Percentiles rank a stretch among this genome's conserved stretches.
phyloP scores from a whole-genome alignment of 2,113 vertebrate species.

The Suncus etruscus region DNA sequence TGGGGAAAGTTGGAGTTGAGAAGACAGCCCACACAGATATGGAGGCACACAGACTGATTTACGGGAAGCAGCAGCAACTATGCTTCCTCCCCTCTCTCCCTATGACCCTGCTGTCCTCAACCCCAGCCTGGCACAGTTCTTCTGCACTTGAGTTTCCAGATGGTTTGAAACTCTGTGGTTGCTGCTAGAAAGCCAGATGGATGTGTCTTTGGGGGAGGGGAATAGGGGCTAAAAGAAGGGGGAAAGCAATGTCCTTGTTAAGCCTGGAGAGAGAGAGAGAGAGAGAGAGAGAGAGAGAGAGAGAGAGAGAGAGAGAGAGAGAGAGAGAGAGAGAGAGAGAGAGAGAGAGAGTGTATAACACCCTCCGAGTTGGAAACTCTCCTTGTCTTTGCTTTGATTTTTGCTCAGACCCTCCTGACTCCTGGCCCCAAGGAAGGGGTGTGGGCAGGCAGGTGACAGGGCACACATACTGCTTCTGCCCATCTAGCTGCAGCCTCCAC shows the following conservation, averaged over 20 bases:
- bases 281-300: no score
- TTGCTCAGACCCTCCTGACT: not conserved
- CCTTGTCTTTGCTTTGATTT: not conserved
- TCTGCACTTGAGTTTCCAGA: conserved; percentile 59
- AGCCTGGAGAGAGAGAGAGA: not conserved
- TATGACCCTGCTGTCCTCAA: conserved; percentile 52
- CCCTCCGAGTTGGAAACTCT: no score
- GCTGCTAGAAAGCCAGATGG: conserved; percentile 56
- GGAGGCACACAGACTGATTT: not conserved
- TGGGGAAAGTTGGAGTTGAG: not conserved
- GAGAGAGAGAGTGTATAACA: not conserved
- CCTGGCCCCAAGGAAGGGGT: conserved; percentile 2
- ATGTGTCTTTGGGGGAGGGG: not conserved
- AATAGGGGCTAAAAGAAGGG: not conserved
- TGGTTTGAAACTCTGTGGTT: conserved; percentile 57
- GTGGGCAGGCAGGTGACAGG: not conserved
- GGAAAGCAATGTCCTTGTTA: not conserved
- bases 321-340: not conserved
- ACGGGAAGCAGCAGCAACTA: not conserved
- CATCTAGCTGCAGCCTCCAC: not conserved
- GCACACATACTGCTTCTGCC: not conserved
- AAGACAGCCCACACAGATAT: not conserved
- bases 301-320: not conserved
- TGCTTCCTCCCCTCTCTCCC: not conserved
- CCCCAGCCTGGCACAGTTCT: not conserved